phyloP scores from a whole-genome alignment of 2,113 vertebrate species.

The Cavia aperea region DNA sequence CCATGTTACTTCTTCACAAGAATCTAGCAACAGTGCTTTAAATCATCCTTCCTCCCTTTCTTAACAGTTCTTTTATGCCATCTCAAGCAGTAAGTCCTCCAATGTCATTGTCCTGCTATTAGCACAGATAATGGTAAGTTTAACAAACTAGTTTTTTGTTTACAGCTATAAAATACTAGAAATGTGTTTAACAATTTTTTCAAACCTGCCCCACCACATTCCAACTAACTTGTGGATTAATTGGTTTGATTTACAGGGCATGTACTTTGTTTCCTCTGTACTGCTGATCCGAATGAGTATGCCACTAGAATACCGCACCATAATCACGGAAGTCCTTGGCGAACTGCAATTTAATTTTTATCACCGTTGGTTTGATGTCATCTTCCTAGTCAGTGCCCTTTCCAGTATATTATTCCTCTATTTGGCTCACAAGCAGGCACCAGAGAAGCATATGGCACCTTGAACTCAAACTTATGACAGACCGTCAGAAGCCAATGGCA shows the following conservation, averaged over 20 bases:
- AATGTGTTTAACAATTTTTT: not conserved
- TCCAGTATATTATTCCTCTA: conserved; percentile 99
- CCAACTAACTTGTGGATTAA: not conserved
- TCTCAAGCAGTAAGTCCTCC: conserved; percentile 98
- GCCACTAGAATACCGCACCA: conserved; percentile 94
- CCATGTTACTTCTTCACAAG: not conserved
- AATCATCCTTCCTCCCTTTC: not conserved
- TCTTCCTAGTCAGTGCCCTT: conserved; percentile 96
- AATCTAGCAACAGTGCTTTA: not conserved
- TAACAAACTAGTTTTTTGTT: not conserved
- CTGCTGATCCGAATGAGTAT: conserved; percentile 99
- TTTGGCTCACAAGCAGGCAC: conserved; percentile 96
- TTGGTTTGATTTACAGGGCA: conserved; percentile 80
- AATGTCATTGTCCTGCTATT: conserved; percentile 98
- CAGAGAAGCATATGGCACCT: conserved; percentile 92
- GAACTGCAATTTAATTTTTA: conserved; percentile 99
- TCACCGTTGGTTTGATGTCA: conserved; percentile 99
- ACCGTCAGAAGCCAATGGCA: not conserved
- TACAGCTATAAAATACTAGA: not conserved
- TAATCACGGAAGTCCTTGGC: conserved; percentile 93
- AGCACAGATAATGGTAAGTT: conserved; percentile 98
- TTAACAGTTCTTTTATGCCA: conserved; percentile 95
- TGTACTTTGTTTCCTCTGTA: conserved; percentile 98
- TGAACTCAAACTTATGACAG: conserved; percentile 52
- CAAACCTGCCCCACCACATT: not conserved